Evolutionary conservation across 2,113 vertebrate species (phyloP).

Genomic region (Fukomys damarensis): DNA sequence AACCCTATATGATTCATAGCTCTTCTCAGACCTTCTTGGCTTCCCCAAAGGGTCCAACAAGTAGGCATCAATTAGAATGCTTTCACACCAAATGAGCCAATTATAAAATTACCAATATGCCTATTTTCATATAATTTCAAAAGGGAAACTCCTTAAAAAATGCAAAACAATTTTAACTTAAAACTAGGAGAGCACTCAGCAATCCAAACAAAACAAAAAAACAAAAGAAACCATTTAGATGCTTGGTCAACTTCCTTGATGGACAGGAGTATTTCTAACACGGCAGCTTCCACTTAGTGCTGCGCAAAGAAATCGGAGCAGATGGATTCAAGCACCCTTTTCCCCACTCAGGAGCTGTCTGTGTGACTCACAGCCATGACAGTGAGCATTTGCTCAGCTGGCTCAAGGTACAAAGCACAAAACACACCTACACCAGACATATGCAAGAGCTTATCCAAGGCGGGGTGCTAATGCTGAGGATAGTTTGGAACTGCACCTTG

Average conservation of each 20-base stretch:
- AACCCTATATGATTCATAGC: background rate
- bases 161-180: background rate
- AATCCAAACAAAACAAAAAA: background rate
- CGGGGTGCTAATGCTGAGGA: background rate
- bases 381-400: background rate
- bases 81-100: background rate
- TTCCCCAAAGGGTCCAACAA: background rate
- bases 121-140: slow-evolving; percentile 10
- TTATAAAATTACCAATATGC: background rate
- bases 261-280: background rate
- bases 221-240: background rate
- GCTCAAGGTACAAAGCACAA: background rate
- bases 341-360: background rate
- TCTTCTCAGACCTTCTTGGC: background rate
- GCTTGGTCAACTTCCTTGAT: background rate
- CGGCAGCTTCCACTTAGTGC: rapidly evolving
- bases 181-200: background rate
- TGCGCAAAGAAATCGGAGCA: background rate
- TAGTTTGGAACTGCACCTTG: background rate
- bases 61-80: background rate
- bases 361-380: background rate
- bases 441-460: rapidly evolving
- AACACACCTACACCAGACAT: background rate
- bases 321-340: background rate
- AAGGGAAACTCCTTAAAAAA: background rate